Conservation (phyloP, 2,888 invertebrate genomes). For the Metacarcinus magister region DNA sequence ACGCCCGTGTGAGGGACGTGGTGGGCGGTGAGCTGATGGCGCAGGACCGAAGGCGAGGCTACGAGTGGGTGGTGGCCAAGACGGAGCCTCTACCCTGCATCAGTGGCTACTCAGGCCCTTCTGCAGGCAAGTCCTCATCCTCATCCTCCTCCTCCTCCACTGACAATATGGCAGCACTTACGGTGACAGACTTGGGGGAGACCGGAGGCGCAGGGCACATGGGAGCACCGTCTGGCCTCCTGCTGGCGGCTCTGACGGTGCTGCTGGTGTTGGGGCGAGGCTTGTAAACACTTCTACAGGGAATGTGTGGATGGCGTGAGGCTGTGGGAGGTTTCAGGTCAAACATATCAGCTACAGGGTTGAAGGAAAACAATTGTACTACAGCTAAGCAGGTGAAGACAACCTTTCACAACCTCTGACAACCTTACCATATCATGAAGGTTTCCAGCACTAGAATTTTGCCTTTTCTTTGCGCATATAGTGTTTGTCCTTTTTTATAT, state of each 20-base stretch:
- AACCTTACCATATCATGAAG: conserved; percentile 29
- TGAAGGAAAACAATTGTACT: not conserved
- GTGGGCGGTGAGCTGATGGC: conserved; percentile 73
- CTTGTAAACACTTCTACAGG: not conserved
- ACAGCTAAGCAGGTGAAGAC: not conserved
- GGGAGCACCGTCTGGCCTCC: not conserved
- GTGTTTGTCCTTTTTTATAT: not conserved
- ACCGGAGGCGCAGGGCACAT: not conserved
- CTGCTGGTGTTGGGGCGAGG: not conserved
- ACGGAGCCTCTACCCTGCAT: conserved; percentile 80
- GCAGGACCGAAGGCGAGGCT: conserved; percentile 57
- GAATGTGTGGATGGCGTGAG: not conserved
- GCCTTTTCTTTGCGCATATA: not conserved
- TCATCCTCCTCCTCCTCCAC: conserved; percentile 12
- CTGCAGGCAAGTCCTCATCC: conserved; percentile 74
- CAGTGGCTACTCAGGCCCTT: not conserved
- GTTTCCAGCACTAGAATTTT: not conserved
- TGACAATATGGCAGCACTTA: conserved; percentile 74
- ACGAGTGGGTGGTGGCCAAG: conserved; percentile 80
- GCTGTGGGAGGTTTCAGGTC: not conserved
- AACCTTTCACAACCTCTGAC: not conserved
- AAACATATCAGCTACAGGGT: not conserved
- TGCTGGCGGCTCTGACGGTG: conserved; percentile 37
- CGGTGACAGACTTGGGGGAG: conserved; percentile 9
- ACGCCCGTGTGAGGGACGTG: conserved; percentile 72